A percentile compares a stretch with the other conserved stretches of the same genome.
phyloP scores from a whole-genome alignment of 1,140 invertebrate species.

The Bombus consobrinus region DNA sequence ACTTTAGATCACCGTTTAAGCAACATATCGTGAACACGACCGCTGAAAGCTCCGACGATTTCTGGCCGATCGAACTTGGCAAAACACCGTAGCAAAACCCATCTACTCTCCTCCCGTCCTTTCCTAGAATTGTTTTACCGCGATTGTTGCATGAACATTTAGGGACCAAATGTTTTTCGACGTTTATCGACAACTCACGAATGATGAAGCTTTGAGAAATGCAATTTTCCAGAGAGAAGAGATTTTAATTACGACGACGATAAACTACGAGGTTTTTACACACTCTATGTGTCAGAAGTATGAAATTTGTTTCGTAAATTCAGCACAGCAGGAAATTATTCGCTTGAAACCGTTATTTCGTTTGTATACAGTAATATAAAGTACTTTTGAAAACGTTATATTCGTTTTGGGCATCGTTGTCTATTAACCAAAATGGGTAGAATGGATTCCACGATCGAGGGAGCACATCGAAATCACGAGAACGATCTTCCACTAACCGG shows the following conservation, averaged over 20 bases:
- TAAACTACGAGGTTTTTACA: neutral
- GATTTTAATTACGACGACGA: neutral
- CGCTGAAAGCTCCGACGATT: constrained; percentile 5
- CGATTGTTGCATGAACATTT: constrained; percentile 13
- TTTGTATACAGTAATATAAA: too few relatives aligned
- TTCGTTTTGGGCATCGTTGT: neutral
- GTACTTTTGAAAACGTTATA: neutral
- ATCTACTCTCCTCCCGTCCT: neutral
- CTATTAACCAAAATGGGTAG: constrained; percentile 5
- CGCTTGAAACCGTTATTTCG: neutral
- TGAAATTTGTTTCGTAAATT: neutral
- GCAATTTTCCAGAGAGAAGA: neutral
- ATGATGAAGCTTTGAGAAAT: neutral
- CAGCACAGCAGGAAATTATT: neutral
- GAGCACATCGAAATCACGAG: neutral
- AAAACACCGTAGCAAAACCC: neutral
- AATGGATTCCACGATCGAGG: constrained; percentile 5
- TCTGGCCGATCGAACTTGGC: constrained; percentile 16
- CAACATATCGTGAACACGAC: constrained; percentile 56
- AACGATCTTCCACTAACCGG: constrained; percentile 21
- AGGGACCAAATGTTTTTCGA: neutral
- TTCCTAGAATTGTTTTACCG: neutral
- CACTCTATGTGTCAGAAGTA: neutral
- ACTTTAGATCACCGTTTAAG: constrained; percentile 56
- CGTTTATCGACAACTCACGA: neutral